Percentiles rank a stretch among this genome's conserved stretches.
phyloP scores from a whole-genome alignment of 2,113 vertebrate species.

The Labrus mixtus region DNA sequence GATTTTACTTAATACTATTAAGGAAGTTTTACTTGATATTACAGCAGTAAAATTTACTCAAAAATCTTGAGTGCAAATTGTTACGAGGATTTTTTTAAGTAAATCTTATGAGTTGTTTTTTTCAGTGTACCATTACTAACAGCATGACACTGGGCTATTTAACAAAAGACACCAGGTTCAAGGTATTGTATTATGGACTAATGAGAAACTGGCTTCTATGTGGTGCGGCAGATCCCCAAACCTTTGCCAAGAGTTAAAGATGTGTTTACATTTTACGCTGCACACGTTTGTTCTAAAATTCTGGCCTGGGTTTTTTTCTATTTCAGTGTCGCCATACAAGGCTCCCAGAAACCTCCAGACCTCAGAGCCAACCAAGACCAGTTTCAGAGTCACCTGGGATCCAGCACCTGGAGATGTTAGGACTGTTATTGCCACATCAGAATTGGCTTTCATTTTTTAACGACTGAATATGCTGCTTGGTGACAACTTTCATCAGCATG shows the following conservation, averaged over 20 bases:
- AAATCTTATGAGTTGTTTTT: no score
- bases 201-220: constrained; percentile 50
- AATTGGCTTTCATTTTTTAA: no score
- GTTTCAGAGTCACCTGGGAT: constrained; percentile 96
- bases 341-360: constrained; percentile 94
- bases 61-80: no score
- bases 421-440: no score
- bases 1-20: no score
- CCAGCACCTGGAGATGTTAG: constrained; percentile 90
- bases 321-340: constrained; percentile 92
- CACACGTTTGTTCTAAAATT: constrained; percentile 46
- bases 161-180: constrained; percentile 27
- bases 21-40: no score
- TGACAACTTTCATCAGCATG: no score
- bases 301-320: constrained; percentile 34
- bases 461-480: no score
- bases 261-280: not conserved
- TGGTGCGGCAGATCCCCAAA: constrained; percentile 39
- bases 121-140: constrained; percentile 55
- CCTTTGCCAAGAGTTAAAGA: not conserved
- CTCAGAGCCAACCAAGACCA: constrained; percentile 93
- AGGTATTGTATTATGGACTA: constrained; percentile 66
- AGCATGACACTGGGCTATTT: constrained; percentile 58
- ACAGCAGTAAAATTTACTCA: no score
- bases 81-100: no score